Evolutionary conservation across 2,888 invertebrate genomes (phyloP).

Genomic region (Eumacrocentrus americanus): DNA sequence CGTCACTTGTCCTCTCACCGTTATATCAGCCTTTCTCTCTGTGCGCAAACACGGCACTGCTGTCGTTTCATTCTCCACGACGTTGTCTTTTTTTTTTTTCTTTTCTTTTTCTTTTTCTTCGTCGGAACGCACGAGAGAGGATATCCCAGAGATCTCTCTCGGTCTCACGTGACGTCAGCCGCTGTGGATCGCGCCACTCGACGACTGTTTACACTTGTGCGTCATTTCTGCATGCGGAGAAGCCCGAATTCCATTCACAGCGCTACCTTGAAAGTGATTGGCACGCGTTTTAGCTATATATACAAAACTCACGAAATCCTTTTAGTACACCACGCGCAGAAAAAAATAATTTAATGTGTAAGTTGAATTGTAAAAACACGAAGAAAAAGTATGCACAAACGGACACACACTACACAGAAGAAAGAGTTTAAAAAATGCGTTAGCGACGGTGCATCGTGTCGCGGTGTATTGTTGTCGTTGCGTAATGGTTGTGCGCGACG

Average conservation of each 20-base stretch:
- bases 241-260: conserved; percentile 16
- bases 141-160: conserved; percentile 12
- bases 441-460: too few relatives aligned
- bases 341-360: background rate
- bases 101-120: background rate
- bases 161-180: conserved; percentile 30
- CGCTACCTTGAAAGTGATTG: conserved; percentile 15
- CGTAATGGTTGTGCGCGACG: conserved; percentile 25
- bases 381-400: too few relatives aligned
- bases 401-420: too few relatives aligned
- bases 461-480: too few relatives aligned
- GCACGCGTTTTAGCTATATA: background rate
- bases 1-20: conserved; percentile 2
- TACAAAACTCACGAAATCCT: conserved; percentile 7
- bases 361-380: too few relatives aligned
- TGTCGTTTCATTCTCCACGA: conserved; percentile 16
- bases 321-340: too few relatives aligned
- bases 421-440: too few relatives aligned
- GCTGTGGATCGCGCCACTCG: conserved; percentile 27
- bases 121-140: background rate
- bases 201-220: conserved; percentile 27
- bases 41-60: background rate
- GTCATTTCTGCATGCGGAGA: conserved; percentile 20
- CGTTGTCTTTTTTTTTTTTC: background rate
- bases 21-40: conserved; percentile 11